phyloP scores from a whole-genome alignment of 2,113 vertebrate species.

The Calyptommatus sinebrachiatus region DNA sequence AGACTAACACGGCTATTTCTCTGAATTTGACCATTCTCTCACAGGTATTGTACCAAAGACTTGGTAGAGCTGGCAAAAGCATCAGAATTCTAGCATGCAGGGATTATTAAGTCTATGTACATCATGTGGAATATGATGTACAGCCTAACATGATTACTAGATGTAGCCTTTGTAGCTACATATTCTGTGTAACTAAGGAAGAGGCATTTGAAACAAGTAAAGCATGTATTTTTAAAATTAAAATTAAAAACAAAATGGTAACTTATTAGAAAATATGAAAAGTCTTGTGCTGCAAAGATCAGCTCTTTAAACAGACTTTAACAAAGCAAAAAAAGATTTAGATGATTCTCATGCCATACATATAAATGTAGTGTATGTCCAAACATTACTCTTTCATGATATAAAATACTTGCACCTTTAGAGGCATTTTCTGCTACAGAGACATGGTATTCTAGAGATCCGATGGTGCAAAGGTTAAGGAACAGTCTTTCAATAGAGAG shows the following conservation, averaged over 20 bases:
- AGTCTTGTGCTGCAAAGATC: background rate
- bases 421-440: too few species aligned
- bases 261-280: background rate
- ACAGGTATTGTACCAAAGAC: constrained; percentile 47
- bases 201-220: background rate
- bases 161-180: background rate
- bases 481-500: too few species aligned
- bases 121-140: background rate
- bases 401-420: too few species aligned
- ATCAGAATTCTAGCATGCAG: constrained; percentile 12
- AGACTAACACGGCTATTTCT: too few species aligned
- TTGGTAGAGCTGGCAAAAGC: constrained; percentile 27
- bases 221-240: background rate
- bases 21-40: too few species aligned
- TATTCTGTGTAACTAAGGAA: background rate
- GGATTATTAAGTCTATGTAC: background rate
- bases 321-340: too few species aligned
- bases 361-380: too few species aligned
- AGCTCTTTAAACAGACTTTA: background rate
- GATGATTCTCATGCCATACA: too few species aligned
- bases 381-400: too few species aligned
- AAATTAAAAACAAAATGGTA: background rate
- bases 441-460: too few species aligned
- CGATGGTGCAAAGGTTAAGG: too few species aligned
- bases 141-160: background rate